Percentiles rank a stretch among this genome's conserved stretches.
Evolutionary conservation across 2,797 vertebrate genomes (phyloP).

Genomic region (Oophaga sylvatica): DNA sequence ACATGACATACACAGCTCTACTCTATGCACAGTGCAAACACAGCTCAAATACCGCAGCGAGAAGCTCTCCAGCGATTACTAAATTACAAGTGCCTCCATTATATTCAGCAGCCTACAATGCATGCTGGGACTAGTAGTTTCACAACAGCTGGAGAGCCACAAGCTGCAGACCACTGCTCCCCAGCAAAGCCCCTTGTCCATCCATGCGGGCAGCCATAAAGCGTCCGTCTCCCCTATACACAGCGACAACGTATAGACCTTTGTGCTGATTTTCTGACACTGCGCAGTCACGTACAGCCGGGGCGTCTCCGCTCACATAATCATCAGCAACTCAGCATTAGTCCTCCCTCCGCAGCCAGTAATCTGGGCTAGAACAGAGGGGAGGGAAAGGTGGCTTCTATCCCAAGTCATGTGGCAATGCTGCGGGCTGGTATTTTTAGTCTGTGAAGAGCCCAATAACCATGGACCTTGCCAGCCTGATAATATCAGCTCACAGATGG

Average conservation of each 20-base stretch:
- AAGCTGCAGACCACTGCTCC: neutral
- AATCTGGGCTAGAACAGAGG: too few relatives aligned
- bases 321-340: neutral
- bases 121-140: conserved; percentile 1
- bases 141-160: neutral
- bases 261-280: neutral
- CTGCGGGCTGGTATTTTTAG: too few relatives aligned
- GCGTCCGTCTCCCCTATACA: neutral
- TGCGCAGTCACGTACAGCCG: neutral
- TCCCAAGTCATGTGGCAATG: too few relatives aligned
- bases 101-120: neutral
- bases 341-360: neutral
- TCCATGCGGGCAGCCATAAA: neutral
- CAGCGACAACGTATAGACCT: neutral
- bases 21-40: neutral
- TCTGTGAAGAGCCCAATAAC: too few relatives aligned
- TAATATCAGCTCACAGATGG: too few relatives aligned
- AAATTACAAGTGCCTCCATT: too few relatives aligned
- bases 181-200: neutral
- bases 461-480: too few relatives aligned
- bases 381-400: too few relatives aligned
- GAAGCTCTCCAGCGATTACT: too few relatives aligned
- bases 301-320: neutral
- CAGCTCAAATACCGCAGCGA: neutral
- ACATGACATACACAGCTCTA: neutral